Evolutionary conservation across 2,888 invertebrate genomes (phyloP).

Genomic region (Odontocolon sp.): DNA sequence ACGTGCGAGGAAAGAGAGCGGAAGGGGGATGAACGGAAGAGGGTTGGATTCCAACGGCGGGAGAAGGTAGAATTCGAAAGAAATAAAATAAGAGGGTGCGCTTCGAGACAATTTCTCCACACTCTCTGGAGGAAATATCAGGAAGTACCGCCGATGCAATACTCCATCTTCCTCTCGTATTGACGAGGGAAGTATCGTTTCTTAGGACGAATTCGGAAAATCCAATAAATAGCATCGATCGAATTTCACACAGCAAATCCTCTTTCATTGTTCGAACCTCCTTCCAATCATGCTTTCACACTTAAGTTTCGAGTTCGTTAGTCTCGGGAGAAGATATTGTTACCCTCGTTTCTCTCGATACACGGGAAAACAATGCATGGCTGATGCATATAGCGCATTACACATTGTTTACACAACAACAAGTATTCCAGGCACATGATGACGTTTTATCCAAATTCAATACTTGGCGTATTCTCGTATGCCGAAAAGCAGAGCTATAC

Average conservation of each 20-base stretch:
- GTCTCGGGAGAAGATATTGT: too few species aligned
- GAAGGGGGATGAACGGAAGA: neutral
- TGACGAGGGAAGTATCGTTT: conserved; percentile 32
- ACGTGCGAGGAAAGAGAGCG: conserved; percentile 41
- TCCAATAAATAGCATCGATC: conserved; percentile 41
- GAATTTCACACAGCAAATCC: conserved; percentile 15
- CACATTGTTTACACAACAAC: too few species aligned
- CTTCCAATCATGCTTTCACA: neutral
- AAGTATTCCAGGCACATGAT: too few species aligned
- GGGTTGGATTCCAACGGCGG: too few species aligned
- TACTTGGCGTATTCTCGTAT: too few species aligned
- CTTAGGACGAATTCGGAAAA: conserved; percentile 45
- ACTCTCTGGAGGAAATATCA: conserved; percentile 5
- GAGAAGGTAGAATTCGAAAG: conserved; percentile 8
- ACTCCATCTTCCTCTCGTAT: conserved; percentile 21
- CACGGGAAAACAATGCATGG: too few species aligned
- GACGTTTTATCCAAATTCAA: too few species aligned
- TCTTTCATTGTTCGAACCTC: neutral
- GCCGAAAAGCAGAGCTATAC: too few species aligned
- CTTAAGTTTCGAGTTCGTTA: too few species aligned
- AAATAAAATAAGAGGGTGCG: conserved; percentile 18
- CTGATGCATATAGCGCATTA: too few species aligned
- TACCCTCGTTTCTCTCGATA: neutral
- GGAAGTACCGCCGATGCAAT: conserved; percentile 24
- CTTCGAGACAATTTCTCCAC: conserved; percentile 36